A percentile compares a stretch with the other conserved stretches of the same genome.
Conservation (phyloP, 2,888 invertebrate genomes). For the Epirrita christyi region DNA sequence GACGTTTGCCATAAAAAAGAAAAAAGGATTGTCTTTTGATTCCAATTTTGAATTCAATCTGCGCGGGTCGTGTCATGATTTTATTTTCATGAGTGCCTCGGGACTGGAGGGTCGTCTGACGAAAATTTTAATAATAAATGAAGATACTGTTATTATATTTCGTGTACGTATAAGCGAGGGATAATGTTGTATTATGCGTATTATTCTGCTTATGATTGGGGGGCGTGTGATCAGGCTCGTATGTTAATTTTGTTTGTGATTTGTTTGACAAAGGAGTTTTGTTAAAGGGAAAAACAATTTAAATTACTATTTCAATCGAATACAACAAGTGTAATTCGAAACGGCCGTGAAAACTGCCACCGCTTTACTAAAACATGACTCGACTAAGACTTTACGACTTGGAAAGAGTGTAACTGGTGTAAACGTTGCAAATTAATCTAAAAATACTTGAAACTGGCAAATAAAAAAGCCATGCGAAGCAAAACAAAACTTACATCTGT, state of each 20-base stretch:
- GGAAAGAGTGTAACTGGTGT: too few species aligned
- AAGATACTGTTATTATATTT: constrained; percentile 42
- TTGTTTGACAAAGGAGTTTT: constrained; percentile 15
- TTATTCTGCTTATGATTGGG: constrained; percentile 30
- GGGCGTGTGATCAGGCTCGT: constrained; percentile 29
- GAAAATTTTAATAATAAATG: constrained; percentile 71
- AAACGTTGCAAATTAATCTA: too few species aligned
- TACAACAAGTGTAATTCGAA: neutral
- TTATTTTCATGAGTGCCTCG: constrained; percentile 81
- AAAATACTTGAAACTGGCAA: too few species aligned
- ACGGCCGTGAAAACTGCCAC: too few species aligned
- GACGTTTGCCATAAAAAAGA: constrained; percentile 75
- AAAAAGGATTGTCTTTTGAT: constrained; percentile 81
- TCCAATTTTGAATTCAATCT: constrained; percentile 83
- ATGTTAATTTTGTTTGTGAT: constrained; percentile 29
- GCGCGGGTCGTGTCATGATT: constrained; percentile 79
- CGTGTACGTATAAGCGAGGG: constrained; percentile 24
- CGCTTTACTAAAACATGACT: too few species aligned
- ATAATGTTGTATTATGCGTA: constrained; percentile 24
- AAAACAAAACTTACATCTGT: too few species aligned
- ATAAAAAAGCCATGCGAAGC: too few species aligned
- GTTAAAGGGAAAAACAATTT: neutral
- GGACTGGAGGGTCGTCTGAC: constrained; percentile 56
- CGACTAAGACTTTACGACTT: too few species aligned
- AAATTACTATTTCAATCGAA: neutral